phyloP scores from a whole-genome alignment of 1,140 invertebrate species.

The Calephelis nemesis region DNA sequence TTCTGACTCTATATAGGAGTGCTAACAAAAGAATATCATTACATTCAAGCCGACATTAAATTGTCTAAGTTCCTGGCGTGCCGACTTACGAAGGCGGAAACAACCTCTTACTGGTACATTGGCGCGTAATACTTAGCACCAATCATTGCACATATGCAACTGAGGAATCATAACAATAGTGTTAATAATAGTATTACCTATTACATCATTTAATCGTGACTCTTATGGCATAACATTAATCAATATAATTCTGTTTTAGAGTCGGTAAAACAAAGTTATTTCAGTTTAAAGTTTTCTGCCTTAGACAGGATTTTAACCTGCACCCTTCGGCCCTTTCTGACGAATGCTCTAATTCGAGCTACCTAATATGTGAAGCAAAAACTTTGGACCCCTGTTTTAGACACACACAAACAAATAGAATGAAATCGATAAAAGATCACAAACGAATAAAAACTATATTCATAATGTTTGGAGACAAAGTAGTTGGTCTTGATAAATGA shows the following conservation, averaged over 20 bases:
- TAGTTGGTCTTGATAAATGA: no score
- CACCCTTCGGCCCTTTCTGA: no score
- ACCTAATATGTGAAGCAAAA: no score
- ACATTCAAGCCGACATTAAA: slow-evolving; percentile 12
- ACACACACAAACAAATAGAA: no score
- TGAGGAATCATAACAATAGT: slow-evolving; percentile 1
- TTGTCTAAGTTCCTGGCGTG: slow-evolving; percentile 14
- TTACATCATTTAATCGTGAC: background rate
- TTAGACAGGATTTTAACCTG: no score
- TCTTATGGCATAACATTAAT: background rate
- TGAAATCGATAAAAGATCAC: no score
- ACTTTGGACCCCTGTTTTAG: no score
- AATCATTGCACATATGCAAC: slow-evolving; percentile 11
- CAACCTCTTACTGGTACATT: background rate
- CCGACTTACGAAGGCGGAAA: slow-evolving; percentile 6
- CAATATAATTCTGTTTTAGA: background rate
- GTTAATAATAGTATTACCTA: background rate
- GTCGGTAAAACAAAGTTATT: no score
- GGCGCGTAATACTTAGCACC: slow-evolving; percentile 3
- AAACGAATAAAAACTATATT: no score
- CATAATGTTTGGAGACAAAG: no score
- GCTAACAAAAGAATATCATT: slow-evolving; percentile 7
- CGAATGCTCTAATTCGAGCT: no score
- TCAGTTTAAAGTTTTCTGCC: no score
- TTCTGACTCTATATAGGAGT: background rate